Evolutionary conservation across 2,888 invertebrate species (phyloP), one percentile per base, ranked within the genome.

Genomic region (Candidula unifasciata): DNA sequence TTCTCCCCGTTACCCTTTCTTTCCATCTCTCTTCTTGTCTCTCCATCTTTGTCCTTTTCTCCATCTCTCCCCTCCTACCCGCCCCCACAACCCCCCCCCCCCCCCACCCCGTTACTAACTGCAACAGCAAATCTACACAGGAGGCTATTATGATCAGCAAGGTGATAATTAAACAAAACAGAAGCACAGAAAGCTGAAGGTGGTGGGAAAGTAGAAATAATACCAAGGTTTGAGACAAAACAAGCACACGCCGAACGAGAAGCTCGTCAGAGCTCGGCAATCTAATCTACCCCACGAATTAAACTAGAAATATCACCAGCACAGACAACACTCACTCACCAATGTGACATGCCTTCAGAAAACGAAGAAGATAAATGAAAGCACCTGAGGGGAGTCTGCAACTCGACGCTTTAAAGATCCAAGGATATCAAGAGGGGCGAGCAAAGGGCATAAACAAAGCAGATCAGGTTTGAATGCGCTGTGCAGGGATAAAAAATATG

Each of bases 221-320:
- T 44, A 44, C 44, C 8, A 44, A 44, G 44, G 44, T 44, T 44
- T 13, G 44, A 1, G 44, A 6, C 13, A 44, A 13, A 44, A 44
- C 44, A 44, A 44, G 44, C 60, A n/a, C 60, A 60, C 5, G 8
- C 60, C n/a, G 6, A n/a, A 16, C 5, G 24, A 21, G 21, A 5
- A 60, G 60, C 18, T 60, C 24, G 24, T 60, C 60, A n/a, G 24
- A 60, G 60, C n/a, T 6, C n/a, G 60, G n/a, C 13, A 66, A 66
- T 27, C 66, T 66, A n/a, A 27, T 27, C n/a, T 66, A 44, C 66
- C 66, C 13, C 13, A 27, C 66, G 66, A 27, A 66, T 66, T 66
- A 66, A 66, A 66, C 66, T 66, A 66, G n/a, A 66, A 66, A 66
- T 66, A 66, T 66, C 66, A 27, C 66, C n/a, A 24, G 66, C n/a